Evolutionary conservation across 2,113 vertebrate species (phyloP).

Genomic region (Solea senegalensis): DNA sequence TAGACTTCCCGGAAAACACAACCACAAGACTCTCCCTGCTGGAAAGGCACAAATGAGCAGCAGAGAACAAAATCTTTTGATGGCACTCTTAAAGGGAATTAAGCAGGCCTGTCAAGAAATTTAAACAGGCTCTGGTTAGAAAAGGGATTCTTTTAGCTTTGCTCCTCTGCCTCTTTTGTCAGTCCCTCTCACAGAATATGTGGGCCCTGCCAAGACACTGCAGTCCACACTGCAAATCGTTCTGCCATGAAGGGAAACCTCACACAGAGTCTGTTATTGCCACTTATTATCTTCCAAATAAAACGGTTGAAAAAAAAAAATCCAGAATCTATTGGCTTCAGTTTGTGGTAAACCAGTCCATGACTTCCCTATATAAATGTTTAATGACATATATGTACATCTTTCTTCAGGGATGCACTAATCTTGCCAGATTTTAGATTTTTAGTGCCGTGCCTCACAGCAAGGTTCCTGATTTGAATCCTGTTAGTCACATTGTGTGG

Average conservation of each 20-base stretch:
- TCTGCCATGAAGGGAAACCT: slow-evolving; percentile 45
- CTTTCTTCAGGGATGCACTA: not conserved
- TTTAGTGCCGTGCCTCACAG: no score
- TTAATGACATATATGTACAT: no score
- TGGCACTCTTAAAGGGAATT: slow-evolving; percentile 75
- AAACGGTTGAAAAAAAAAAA: not conserved
- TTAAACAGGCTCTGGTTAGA: slow-evolving; percentile 70
- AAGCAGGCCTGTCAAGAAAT: slow-evolving; percentile 73
- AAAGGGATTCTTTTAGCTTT: slow-evolving; percentile 65
- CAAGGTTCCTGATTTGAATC: no score
- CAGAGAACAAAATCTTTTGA: slow-evolving; percentile 69
- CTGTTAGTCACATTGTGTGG: no score
- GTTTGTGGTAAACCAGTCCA: not conserved
- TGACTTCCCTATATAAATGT: not conserved
- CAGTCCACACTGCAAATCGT: slow-evolving; percentile 61
- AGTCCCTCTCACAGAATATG: slow-evolving; percentile 55
- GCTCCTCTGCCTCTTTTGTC: slow-evolving; percentile 36
- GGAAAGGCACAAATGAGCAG: slow-evolving; percentile 66
- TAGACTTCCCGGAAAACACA: slow-evolving; percentile 64
- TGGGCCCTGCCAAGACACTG: slow-evolving; percentile 59
- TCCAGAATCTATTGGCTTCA: not conserved
- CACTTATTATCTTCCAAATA: slow-evolving; percentile 9
- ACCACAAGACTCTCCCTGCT: slow-evolving; percentile 62
- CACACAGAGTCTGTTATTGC: slow-evolving; percentile 48
- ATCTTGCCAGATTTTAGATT: not conserved